Conservation (phyloP, 2,888 invertebrate genomes). For the Xestobium rufovillosum region DNA sequence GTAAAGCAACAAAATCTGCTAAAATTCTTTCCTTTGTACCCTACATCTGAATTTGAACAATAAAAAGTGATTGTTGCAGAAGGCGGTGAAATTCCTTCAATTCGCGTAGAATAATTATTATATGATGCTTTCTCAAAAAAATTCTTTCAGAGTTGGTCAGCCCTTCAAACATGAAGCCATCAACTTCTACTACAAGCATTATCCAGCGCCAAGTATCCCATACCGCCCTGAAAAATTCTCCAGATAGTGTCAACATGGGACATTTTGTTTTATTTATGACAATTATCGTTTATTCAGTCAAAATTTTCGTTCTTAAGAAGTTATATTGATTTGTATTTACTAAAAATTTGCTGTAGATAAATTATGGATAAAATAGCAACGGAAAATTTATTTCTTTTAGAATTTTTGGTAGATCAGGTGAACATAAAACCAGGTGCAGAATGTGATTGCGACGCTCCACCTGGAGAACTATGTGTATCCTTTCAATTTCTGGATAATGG, state of each 20-base stretch:
- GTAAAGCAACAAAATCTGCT: too few species aligned
- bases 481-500: constrained; percentile 53
- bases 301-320: constrained; percentile 1
- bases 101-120: too few species aligned
- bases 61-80: too few species aligned
- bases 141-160: constrained; percentile 47
- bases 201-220: constrained; percentile 45
- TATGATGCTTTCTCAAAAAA: too few species aligned
- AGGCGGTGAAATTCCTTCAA: too few species aligned
- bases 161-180: constrained; percentile 51
- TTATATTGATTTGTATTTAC: background rate
- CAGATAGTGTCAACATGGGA: background rate
- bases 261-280: constrained; percentile 1
- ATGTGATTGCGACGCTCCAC: constrained; percentile 33
- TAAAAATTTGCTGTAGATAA: too few species aligned
- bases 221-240: constrained; percentile 26
- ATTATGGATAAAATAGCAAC: constrained; percentile 44
- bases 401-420: constrained; percentile 55
- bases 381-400: constrained; percentile 55
- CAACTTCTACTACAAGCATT: constrained; percentile 50
- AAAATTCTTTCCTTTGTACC: too few species aligned
- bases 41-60: too few species aligned
- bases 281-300: background rate
- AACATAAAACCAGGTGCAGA: constrained; percentile 29
- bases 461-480: constrained; percentile 52